phyloP scores from a whole-genome alignment of 2,797 vertebrate genomes.

The Champsocephalus esox region DNA sequence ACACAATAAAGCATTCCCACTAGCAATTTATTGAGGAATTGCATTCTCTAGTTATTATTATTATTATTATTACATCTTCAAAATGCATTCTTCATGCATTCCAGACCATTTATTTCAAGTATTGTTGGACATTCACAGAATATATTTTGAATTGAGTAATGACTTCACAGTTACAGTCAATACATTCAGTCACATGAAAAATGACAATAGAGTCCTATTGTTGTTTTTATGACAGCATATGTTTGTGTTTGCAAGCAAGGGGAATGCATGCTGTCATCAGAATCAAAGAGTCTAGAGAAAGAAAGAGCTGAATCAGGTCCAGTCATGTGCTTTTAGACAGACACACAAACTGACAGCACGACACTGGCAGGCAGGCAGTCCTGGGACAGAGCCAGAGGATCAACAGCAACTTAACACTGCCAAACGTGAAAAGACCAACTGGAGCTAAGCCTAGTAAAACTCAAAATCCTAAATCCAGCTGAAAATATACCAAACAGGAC shows the following conservation, averaged over 20 bases:
- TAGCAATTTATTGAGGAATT: too few species aligned
- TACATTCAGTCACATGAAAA: conserved; percentile 20
- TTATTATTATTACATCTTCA: not conserved
- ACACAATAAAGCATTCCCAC: too few species aligned
- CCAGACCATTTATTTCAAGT: not conserved
- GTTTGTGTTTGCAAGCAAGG: conserved; percentile 61
- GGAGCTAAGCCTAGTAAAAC: conserved; percentile 18
- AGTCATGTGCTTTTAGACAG: conserved; percentile 75
- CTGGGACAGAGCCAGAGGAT: conserved; percentile 35
- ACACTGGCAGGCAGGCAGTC: conserved; percentile 41
- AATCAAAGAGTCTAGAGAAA: conserved; percentile 79
- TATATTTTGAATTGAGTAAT: not conserved
- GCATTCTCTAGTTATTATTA: too few species aligned
- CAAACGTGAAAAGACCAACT: conserved; percentile 21
- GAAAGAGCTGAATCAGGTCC: conserved; percentile 84
- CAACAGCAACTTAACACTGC: conserved; percentile 24
- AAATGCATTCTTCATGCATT: not conserved
- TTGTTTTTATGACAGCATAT: conserved; percentile 49
- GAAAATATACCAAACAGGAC: conserved; percentile 20
- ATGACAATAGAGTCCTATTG: conserved; percentile 25
- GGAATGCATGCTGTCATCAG: conserved; percentile 87
- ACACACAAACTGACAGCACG: conserved; percentile 58
- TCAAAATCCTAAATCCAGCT: conserved; percentile 29
- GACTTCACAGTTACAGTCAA: not conserved
- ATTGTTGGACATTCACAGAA: not conserved